Evolutionary conservation across 2,888 invertebrate genomes (phyloP), one percentile per base, ranked within the genome.

Genomic region (Tortricodes alternella): DNA sequence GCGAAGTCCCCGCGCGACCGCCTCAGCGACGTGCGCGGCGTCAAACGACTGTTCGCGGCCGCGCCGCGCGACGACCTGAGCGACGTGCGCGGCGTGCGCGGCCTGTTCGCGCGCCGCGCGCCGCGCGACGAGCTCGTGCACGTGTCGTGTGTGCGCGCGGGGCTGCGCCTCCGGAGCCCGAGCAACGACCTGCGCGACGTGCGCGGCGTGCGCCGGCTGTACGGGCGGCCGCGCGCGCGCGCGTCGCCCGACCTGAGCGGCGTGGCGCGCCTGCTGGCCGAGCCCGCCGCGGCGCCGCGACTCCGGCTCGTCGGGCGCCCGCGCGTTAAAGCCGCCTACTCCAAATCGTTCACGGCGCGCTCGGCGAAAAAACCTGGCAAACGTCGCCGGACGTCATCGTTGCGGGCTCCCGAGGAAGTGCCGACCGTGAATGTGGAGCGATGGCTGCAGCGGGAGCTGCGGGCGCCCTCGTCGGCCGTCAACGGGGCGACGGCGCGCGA

Each of bases 51-150:
- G 8, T 87, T 85, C 44, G 72, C 65, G 18, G 61, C 62, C 1
- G 76, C 78, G 0, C 83, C 85, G 0, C 62, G 55, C 3, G 78
- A 83, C 63, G 82, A 84, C 57, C 63, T 81, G 19, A 66, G 75
- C 6, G 80, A 89, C 60, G 76, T 91, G 0, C 62, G 78, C 37
- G 90, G 89, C 0, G 83, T 91, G 0, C 80, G 76, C 55, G 66
- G 68, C 6, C 58, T 91, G 43, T 84, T 86, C 58, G 67, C 60
- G 23, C 49, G 58, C 8, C 76, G 60, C n/a, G 76, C 78, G 19
- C 80, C 82, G 0, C 60, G 48, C 0, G 78, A 89, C 46, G 85
- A 89, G 39, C 62, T 88, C 48, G 65, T 78, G 1, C 74, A 88
- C 44, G 80, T 89, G 0, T 77, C 79, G 0, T 88, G 89, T 1